These are phyloP conservation scores for Ptilorrhoa leucosticta DNA, from an alignment of 2,113 vertebrate genomes.

Conservation along the genomic window DNA sequence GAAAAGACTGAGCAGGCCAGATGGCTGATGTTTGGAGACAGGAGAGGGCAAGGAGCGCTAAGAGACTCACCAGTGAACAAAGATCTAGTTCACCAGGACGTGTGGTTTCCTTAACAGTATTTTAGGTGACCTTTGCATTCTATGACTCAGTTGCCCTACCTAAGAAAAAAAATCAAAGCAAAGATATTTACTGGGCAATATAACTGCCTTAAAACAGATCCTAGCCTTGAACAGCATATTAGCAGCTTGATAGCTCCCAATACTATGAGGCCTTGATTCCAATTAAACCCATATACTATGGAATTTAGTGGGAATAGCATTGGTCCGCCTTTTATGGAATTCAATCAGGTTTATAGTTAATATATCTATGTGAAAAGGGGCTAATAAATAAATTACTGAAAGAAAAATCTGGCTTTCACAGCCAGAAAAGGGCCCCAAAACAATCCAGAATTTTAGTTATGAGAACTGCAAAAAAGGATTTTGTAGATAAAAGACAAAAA, in stretches of 20 bases:
- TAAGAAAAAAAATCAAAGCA: background rate
- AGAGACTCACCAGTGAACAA: background rate
- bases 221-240: background rate
- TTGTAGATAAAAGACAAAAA: conserved; percentile 24
- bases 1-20: background rate
- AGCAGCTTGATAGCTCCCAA: background rate
- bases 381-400: conserved; percentile 2
- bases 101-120: background rate
- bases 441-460: background rate
- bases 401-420: background rate
- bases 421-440: background rate
- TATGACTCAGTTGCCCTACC: background rate
- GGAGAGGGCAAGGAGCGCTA: background rate
- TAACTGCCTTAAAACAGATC: background rate
- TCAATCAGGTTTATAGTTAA: background rate
- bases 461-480: background rate
- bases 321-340: background rate
- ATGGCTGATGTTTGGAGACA: background rate
- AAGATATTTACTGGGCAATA: background rate
- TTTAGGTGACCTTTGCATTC: background rate
- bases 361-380: background rate
- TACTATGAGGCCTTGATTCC: background rate
- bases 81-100: background rate
- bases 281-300: background rate
- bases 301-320: background rate